Conservation (phyloP, 2,797 vertebrate genomes). For the Hypotaenidia okinawae region DNA sequence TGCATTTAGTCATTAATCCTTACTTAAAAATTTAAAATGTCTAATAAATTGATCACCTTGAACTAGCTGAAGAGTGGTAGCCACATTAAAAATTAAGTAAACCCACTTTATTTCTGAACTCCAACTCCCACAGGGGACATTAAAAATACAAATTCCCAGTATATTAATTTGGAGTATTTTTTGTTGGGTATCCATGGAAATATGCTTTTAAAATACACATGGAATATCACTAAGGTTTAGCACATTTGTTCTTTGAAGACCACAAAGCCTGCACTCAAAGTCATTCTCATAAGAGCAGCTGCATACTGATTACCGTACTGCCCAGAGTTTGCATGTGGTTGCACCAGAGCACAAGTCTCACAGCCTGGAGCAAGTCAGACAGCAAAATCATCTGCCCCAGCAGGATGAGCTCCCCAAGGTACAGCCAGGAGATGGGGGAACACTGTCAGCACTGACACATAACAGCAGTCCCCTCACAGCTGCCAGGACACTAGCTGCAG, state of each 20-base stretch:
- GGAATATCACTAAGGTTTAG: not conserved
- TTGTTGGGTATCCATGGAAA: not conserved
- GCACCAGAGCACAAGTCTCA: not conserved
- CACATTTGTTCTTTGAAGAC: not conserved
- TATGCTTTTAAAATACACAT: not conserved
- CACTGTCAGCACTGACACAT: not conserved
- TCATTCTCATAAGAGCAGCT: not conserved
- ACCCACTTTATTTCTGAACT: not conserved
- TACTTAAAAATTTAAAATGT: not conserved
- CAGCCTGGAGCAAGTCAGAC: fast-evolving
- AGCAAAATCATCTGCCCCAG: fast-evolving
- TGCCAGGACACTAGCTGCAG: not conserved
- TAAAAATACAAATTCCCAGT: not conserved
- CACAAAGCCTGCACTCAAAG: not conserved
- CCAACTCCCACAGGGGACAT: not conserved
- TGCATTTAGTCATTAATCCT: not conserved
- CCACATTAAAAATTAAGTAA: not conserved
- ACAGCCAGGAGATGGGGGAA: not conserved
- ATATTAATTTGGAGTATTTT: not conserved
- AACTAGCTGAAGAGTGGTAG: not conserved
- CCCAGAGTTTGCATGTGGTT: not conserved
- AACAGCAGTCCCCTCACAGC: not conserved
- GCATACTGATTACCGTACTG: not conserved
- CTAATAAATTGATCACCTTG: not conserved
- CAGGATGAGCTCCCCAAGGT: not conserved